Evolutionary conservation across 2,797 vertebrate species (phyloP).

Genomic region (Danio aesculapii): DNA sequence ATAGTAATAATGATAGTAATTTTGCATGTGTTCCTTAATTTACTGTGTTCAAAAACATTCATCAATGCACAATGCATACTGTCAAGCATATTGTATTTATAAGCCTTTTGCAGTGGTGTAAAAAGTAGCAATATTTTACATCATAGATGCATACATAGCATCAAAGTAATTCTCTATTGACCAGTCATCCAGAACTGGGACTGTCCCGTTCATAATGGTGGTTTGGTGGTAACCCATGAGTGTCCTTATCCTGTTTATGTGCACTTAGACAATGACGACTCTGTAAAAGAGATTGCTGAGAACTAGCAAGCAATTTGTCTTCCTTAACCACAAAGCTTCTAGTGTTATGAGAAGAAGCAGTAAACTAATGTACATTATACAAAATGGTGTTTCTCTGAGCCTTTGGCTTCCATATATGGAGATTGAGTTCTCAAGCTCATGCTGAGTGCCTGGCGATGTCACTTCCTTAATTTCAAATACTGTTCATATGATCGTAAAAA

Average conservation of each 20-base stretch:
- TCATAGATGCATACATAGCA: background rate
- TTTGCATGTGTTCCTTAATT: too few relatives aligned
- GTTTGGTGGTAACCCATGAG: background rate
- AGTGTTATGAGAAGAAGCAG: background rate
- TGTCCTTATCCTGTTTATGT: background rate
- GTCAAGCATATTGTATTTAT: background rate
- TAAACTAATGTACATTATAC: background rate
- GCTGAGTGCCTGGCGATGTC: background rate
- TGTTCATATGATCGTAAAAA: background rate
- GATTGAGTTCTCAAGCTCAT: constrained; percentile 35
- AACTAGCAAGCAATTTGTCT: background rate
- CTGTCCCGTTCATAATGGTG: background rate
- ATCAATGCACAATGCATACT: background rate
- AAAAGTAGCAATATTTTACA: background rate
- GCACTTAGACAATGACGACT: background rate
- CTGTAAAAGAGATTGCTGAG: background rate
- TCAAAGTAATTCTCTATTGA: background rate
- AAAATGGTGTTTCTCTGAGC: background rate
- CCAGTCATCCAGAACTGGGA: background rate
- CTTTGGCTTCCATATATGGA: constrained; percentile 52
- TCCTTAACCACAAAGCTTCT: background rate
- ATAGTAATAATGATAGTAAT: too few relatives aligned
- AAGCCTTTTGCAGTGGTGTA: background rate
- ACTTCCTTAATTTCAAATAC: background rate
- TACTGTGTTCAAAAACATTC: too few relatives aligned